Evolutionary conservation across 2,113 vertebrate genomes (phyloP), one percentile per base, ranked within the genome.

Genomic region (Ranitomeya variabilis): DNA sequence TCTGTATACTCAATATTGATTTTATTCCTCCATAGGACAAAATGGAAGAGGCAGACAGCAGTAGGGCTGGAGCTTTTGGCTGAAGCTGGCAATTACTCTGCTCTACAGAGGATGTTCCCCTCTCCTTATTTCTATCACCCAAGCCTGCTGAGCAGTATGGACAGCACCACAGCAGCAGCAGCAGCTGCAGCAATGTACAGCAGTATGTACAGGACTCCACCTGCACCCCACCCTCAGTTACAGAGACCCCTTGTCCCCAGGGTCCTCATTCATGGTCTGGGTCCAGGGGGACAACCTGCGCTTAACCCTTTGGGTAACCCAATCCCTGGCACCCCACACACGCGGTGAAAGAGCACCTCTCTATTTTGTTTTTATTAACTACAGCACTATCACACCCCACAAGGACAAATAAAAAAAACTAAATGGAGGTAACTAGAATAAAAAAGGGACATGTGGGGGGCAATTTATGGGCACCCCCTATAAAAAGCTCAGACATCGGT

Each of bases 41-140:
- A 99, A 92, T 98, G 98, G 98, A 99, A 99, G 92, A 89, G 98
- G 90, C 97, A 99, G 93, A 99, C 98, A 4, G 97, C 97, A 5
- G 97, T 99, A 79, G 97, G 97, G 89, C 92, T 99, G 92, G 97
- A 99, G 94, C 95, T 99, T 60, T 93, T 99, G 93, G 97, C 98
- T 1, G 97, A 99, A 94, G 98, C 98, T 11, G 98, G 97, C 76
- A 99, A 98, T 95, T 99, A 99, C 92, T 99, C 97, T 23, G 98
- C 98, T 18, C 94, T 99, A 91, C 98, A 99, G 95, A 95, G 98
- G 93, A 99, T 99, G 97, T 99, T 99, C 92, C 98, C 98, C 0
- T 99, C 98, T 67, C 98, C 97, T 83, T 99, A 98, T 92, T 99
- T 99, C 95, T 99, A 99, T 92, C 98, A 98, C 90, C 98, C 98